Percentiles rank a stretch among this genome's conserved stretches.
Conservation (phyloP, 1,140 invertebrate species). For the Drosophila athabasca region DNA sequence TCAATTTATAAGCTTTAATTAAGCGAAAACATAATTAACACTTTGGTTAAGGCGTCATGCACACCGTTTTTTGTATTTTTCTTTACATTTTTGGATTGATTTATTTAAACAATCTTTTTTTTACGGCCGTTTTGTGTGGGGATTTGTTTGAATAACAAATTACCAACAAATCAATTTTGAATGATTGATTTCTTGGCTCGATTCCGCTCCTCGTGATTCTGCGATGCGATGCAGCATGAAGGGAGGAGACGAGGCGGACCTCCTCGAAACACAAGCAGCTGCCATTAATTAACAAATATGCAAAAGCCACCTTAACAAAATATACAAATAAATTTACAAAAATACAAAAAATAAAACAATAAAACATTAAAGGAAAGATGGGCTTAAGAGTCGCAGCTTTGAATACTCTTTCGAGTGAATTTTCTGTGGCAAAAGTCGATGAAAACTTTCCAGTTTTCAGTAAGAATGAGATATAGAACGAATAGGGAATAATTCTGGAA, state of each 20-base stretch:
- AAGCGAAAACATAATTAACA: slow-evolving; percentile 71
- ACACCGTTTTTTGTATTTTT: slow-evolving; percentile 22
- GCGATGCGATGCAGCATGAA: slow-evolving; percentile 56
- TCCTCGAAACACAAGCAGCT: slow-evolving; percentile 42
- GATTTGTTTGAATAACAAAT: slow-evolving; percentile 75
- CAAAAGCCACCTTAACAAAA: slow-evolving; percentile 56
- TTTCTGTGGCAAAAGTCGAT: too few relatives aligned
- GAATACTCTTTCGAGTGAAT: too few relatives aligned
- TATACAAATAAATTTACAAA: slow-evolving; percentile 14
- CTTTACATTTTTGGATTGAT: slow-evolving; percentile 25
- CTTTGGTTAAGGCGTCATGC: slow-evolving; percentile 58
- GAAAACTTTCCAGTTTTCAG: too few relatives aligned
- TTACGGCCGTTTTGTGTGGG: slow-evolving; percentile 47
- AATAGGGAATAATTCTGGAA: too few relatives aligned
- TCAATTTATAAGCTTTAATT: slow-evolving; percentile 76
- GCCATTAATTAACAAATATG: slow-evolving; percentile 75
- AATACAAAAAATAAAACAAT: slow-evolving; percentile 2
- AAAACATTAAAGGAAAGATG: slow-evolving; percentile 1
- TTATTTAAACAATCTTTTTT: slow-evolving; percentile 31
- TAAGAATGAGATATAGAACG: too few relatives aligned
- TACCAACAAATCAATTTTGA: slow-evolving; percentile 78
- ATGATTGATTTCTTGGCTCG: slow-evolving; percentile 78
- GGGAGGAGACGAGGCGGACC: slow-evolving; percentile 7
- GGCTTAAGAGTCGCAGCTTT: too few relatives aligned
- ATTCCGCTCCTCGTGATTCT: slow-evolving; percentile 30